Evolutionary conservation across 2,888 invertebrate species (phyloP).

Genomic region (Apotomis betuletana): DNA sequence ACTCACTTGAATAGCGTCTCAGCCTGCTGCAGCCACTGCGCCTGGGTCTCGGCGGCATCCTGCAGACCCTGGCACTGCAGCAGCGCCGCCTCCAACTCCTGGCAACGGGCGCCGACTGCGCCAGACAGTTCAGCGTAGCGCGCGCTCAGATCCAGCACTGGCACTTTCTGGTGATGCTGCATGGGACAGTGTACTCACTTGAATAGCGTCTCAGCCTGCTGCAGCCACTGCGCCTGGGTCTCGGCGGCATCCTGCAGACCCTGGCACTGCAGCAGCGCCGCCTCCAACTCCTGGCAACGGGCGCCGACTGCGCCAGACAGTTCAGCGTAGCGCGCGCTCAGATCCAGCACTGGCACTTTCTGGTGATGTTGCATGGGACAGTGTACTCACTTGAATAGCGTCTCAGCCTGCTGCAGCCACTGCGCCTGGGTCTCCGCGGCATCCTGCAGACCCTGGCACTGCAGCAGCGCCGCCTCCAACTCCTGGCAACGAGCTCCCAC

Average conservation of each 20-base stretch:
- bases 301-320: slow-evolving; percentile 89
- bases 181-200: slow-evolving; percentile 81
- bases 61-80: slow-evolving; percentile 98
- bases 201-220: slow-evolving; percentile 91
- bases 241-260: slow-evolving; percentile 97
- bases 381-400: slow-evolving; percentile 87
- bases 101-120: slow-evolving; percentile 90
- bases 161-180: no score
- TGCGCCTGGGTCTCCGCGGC: slow-evolving; percentile 93
- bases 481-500: slow-evolving; percentile 91
- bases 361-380: no score
- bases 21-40: slow-evolving; percentile 93
- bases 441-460: slow-evolving; percentile 97
- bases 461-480: slow-evolving; percentile 95
- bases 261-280: slow-evolving; percentile 96
- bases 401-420: slow-evolving; percentile 95
- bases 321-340: slow-evolving; percentile 91
- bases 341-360: no score
- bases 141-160: slow-evolving; percentile 88
- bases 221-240: slow-evolving; percentile 93
- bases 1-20: slow-evolving; percentile 92
- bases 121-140: slow-evolving; percentile 90
- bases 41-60: slow-evolving; percentile 94
- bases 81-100: slow-evolving; percentile 93
- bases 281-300: slow-evolving; percentile 92